These are phyloP conservation scores for Cephalopholis sonnerati DNA, from an alignment of 2,113 vertebrate genomes.

Conservation along the genomic window DNA sequence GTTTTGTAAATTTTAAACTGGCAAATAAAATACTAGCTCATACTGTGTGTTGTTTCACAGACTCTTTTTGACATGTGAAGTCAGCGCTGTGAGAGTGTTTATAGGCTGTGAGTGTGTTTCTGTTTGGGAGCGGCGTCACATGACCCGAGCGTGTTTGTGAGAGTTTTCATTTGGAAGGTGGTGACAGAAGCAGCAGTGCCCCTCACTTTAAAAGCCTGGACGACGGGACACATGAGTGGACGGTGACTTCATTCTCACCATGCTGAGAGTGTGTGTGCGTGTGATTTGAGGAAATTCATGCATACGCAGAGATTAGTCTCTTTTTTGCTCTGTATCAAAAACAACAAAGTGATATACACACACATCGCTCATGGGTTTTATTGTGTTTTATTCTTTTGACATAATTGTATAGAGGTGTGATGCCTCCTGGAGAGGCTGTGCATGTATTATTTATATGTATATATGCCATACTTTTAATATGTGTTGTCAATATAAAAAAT, in stretches of 20 bases:
- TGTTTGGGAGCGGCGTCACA: slow-evolving; percentile 15
- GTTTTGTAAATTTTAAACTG: slow-evolving; percentile 45
- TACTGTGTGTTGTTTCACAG: neutral
- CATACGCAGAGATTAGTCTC: neutral
- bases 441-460: too few species aligned
- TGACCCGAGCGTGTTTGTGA: slow-evolving; percentile 21
- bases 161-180: slow-evolving; percentile 54
- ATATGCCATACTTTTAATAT: too few species aligned
- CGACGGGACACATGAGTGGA: slow-evolving; percentile 51
- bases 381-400: too few species aligned
- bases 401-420: too few species aligned
- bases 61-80: slow-evolving; percentile 1
- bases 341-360: neutral
- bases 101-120: slow-evolving; percentile 15
- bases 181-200: slow-evolving; percentile 61
- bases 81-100: slow-evolving; percentile 28
- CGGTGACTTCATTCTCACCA: slow-evolving; percentile 47
- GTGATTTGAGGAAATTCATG: neutral
- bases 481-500: too few species aligned
- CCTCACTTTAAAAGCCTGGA: slow-evolving; percentile 20
- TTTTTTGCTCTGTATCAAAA: neutral
- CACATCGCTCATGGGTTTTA: too few species aligned
- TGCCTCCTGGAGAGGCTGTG: too few species aligned
- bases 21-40: slow-evolving; percentile 52
- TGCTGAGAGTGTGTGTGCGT: slow-evolving; percentile 4